A percentile compares a stretch with the other conserved stretches of the same genome.
These are phyloP conservation scores for Ophion slaviceki DNA, from an alignment of 2,888 invertebrate genomes.

Conservation along the genomic window DNA sequence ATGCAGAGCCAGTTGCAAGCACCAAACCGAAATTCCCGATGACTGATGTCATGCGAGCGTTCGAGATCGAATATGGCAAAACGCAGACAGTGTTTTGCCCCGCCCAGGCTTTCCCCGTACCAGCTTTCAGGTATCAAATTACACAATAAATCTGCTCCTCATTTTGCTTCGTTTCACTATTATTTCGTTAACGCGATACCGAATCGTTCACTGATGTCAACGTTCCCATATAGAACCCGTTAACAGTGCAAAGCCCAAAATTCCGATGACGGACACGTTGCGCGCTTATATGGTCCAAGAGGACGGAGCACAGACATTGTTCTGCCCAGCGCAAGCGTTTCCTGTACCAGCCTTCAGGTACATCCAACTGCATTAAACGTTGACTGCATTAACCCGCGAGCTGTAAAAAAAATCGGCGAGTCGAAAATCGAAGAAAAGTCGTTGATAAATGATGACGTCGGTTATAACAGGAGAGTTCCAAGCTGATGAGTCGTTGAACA, in stretches of 20 bases:
- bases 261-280: conserved; percentile 77
- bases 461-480: background rate
- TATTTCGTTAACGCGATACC: background rate
- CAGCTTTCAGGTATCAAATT: conserved; percentile 77
- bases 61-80: conserved; percentile 76
- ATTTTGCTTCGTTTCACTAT: conserved; percentile 4
- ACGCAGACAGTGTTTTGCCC: conserved; percentile 88
- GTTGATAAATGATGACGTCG: background rate
- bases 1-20: conserved; percentile 82
- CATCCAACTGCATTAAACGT: conserved; percentile 18
- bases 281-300: conserved; percentile 80
- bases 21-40: conserved; percentile 81
- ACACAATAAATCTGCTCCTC: background rate
- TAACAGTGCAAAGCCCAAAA: conserved; percentile 82
- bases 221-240: conserved; percentile 80
- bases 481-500: background rate
- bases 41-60: conserved; percentile 78
- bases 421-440: background rate
- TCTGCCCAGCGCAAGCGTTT: conserved; percentile 90
- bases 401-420: background rate
- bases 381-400: background rate
- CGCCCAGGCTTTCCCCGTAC: conserved; percentile 87
- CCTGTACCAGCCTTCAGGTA: conserved; percentile 80
- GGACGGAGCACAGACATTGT: conserved; percentile 85
- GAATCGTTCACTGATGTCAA: conserved; percentile 1